Base-by-base conservation (phyloP, 2,113 vertebrate species). In the Menidia beryllina region DNA sequence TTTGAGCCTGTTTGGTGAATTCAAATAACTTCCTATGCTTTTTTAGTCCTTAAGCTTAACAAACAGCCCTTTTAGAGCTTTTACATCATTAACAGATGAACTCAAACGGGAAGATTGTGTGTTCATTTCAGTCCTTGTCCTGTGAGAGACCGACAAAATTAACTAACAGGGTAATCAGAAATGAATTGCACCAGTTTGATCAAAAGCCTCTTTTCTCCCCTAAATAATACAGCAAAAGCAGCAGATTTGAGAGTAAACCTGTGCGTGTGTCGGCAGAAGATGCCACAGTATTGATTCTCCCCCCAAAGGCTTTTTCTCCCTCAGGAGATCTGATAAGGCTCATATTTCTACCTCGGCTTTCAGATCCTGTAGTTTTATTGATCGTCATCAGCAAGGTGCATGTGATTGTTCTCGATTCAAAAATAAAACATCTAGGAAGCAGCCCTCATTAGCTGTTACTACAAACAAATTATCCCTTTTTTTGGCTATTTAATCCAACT, bases 241-340 rank as follows among this genome's bases (percentile, higher is more conserved):
- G 34, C 60, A 45, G 61, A 47, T 55, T 59, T 60, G 5, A 45
- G 13, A 67, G 36, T 27, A 39, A 64, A 64, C 70, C 56, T 19
- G 52, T 45, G 52, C 51, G 69, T 11, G 20, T 20, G 57, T 68
- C 57, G 64, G 63, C 51, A 57, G 58, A 41, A 58, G 66, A 65
- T 65, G 43, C 12, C 13, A n/a, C 27, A 64, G 0, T 54, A 75
- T 65, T 75, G 71, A 80, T 80, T n/a, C n/a, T n/a, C n/a, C n/a
- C n/a, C 72, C 60, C 13, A 23, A 45, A 56, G 54, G 54, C 69
- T 75, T 70, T 26, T 26, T 43, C 41, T 69, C 70, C 48, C 66
- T 4, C 3, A 49, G 66, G 65, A 74, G 58, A 34, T 74, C 52
- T 21, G 7, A 43, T 54, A n/a, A 48, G 65, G 48, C 69, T 74